These are phyloP conservation scores for Chrysina gloriosa DNA, from an alignment of 2,888 invertebrate species.

Conservation along the genomic window DNA sequence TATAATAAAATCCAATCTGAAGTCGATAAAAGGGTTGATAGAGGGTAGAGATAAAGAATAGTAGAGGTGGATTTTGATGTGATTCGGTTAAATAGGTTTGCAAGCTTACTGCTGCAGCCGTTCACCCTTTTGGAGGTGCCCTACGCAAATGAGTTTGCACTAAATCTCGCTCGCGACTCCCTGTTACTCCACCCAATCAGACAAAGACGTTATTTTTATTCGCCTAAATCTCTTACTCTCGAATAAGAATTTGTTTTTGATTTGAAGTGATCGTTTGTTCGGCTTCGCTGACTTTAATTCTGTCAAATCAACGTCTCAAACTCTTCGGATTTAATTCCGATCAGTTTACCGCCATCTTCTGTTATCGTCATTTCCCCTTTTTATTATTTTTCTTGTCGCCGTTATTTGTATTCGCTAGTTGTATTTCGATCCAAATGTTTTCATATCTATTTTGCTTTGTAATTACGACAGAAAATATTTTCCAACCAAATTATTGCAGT, in stretches of 20 bases:
- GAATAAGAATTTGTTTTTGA: conserved; percentile 44
- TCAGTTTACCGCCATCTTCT: conserved; percentile 26
- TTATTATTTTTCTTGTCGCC: conserved; percentile 31
- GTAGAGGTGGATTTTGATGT: conserved; percentile 45
- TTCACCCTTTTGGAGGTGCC: conserved; percentile 44
- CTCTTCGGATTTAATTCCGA: conserved; percentile 37
- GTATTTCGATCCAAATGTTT: background rate
- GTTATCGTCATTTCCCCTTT: conserved; percentile 24
- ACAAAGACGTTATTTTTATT: conserved; percentile 45
- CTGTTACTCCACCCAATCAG: conserved; percentile 52
- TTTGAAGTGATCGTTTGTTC: conserved; percentile 42
- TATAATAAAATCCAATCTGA: conserved; percentile 56
- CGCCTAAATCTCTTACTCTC: conserved; percentile 39
- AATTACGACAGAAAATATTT: conserved; percentile 6
- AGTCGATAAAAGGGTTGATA: conserved; percentile 55
- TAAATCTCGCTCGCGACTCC: conserved; percentile 53
- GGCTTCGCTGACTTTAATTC: conserved; percentile 42
- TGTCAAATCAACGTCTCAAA: conserved; percentile 42
- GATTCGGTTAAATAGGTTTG: conserved; percentile 53
- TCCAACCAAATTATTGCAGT: background rate
- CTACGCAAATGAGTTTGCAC: conserved; percentile 54
- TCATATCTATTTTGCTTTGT: conserved; percentile 32
- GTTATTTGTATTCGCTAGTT: conserved; percentile 26
- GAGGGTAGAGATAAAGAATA: conserved; percentile 51
- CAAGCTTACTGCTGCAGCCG: conserved; percentile 47